Percentiles rank a stretch among this genome's conserved stretches.
Evolutionary conservation across 2,797 vertebrate genomes (phyloP).

Genomic region (Ataeniobius toweri): DNA sequence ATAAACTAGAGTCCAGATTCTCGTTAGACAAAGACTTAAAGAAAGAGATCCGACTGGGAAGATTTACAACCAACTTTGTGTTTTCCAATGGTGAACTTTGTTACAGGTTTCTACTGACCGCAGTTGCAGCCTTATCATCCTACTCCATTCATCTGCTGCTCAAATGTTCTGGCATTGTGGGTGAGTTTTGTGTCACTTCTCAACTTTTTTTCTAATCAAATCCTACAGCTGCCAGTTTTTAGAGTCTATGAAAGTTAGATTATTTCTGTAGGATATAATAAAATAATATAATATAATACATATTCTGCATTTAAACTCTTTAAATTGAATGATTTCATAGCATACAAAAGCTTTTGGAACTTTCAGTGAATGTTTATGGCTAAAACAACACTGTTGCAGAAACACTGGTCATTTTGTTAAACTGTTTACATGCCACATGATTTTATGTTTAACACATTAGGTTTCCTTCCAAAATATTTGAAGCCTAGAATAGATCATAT

Average conservation of each 20-base stretch:
- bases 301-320: neutral
- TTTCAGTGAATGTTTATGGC: too few species aligned
- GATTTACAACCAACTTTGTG: neutral
- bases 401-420: neutral
- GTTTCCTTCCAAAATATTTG: constrained; percentile 5
- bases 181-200: constrained; percentile 70
- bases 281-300: too few species aligned
- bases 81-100: constrained; percentile 20
- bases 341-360: neutral
- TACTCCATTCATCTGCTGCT: constrained; percentile 97
- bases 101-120: constrained; percentile 90
- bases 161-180: constrained; percentile 94
- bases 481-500: neutral
- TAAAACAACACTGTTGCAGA: neutral
- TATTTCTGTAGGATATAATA: neutral
- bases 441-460: constrained; percentile 10
- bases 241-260: neutral
- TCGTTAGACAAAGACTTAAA: neutral
- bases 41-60: neutral
- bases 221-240: neutral
- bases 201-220: neutral
- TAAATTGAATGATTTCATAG: neutral
- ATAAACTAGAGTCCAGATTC: neutral
- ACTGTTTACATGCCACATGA: neutral
- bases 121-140: constrained; percentile 88